phyloP scores from a whole-genome alignment of 2,797 vertebrate species.

The Balearica regulorum region DNA sequence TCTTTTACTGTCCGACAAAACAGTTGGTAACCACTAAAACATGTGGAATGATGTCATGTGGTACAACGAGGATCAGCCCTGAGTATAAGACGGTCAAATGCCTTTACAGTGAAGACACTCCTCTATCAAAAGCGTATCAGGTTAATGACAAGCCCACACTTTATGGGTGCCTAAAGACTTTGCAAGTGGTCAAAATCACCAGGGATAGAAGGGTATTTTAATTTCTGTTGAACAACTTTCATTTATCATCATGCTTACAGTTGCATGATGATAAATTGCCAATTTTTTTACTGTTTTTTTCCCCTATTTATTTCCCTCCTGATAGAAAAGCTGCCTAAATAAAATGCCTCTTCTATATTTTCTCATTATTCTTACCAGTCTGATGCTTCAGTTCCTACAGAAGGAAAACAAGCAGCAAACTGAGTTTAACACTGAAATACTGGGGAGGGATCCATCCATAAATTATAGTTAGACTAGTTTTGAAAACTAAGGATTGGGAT shows the following conservation, averaged over 20 bases:
- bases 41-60: constrained; percentile 18
- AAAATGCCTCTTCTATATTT: not conserved
- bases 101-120: constrained; percentile 32
- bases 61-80: not conserved
- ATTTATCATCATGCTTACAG: not conserved
- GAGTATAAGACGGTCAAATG: not conserved
- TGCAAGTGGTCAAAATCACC: constrained; percentile 7
- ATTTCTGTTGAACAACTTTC: not conserved
- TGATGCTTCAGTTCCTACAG: not conserved
- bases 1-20: constrained; percentile 7
- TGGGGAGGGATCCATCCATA: not conserved
- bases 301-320: not conserved
- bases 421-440: not conserved
- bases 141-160: not conserved
- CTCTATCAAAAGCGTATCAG: not conserved
- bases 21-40: constrained; percentile 37
- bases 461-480: not conserved
- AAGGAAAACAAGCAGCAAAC: not conserved
- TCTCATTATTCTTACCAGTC: not conserved
- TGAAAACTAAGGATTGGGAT: not conserved
- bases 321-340: not conserved
- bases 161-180: not conserved
- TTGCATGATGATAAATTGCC: not conserved
- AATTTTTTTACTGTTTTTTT: not conserved
- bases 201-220: not conserved